Evolutionary conservation across 1,140 invertebrate genomes (phyloP).

Genomic region (Drosophila ogumai): DNA sequence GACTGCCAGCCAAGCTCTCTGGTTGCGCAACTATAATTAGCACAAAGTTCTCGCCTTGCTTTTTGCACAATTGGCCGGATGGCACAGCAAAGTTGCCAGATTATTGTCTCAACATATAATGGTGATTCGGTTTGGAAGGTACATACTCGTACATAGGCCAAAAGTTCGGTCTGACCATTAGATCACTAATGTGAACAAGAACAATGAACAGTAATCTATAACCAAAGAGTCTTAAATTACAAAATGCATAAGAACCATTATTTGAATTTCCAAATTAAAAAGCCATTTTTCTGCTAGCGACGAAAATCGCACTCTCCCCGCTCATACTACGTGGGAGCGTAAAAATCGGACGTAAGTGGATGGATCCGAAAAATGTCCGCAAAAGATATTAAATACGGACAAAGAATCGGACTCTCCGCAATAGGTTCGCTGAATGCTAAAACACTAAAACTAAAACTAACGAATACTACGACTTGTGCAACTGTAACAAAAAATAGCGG

Average conservation of each 20-base stretch:
- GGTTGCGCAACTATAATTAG: conserved; percentile 51
- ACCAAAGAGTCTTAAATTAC: neutral
- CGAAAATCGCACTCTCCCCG: neutral
- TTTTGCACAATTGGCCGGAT: conserved; percentile 19
- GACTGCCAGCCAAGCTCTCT: conserved; percentile 24
- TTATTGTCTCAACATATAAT: conserved; percentile 37
- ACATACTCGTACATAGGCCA: conserved; percentile 1
- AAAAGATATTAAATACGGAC: too few species aligned
- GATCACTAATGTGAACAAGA: neutral
- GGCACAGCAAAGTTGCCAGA: conserved; percentile 22
- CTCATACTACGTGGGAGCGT: too few species aligned
- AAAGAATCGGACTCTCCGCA: too few species aligned
- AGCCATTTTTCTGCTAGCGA: neutral
- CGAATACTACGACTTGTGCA: too few species aligned
- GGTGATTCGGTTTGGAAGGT: conserved; percentile 13
- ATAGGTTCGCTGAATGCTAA: too few species aligned
- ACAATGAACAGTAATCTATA: neutral
- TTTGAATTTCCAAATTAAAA: neutral
- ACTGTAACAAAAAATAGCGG: too few species aligned
- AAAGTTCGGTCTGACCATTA: neutral
- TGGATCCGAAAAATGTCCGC: too few species aligned
- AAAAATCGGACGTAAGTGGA: neutral
- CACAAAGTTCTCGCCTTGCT: conserved; percentile 40
- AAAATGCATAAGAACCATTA: neutral
- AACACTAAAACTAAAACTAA: too few species aligned